Conservation (phyloP, 2,888 invertebrate species). For the Ecliptopera silaceata region DNA sequence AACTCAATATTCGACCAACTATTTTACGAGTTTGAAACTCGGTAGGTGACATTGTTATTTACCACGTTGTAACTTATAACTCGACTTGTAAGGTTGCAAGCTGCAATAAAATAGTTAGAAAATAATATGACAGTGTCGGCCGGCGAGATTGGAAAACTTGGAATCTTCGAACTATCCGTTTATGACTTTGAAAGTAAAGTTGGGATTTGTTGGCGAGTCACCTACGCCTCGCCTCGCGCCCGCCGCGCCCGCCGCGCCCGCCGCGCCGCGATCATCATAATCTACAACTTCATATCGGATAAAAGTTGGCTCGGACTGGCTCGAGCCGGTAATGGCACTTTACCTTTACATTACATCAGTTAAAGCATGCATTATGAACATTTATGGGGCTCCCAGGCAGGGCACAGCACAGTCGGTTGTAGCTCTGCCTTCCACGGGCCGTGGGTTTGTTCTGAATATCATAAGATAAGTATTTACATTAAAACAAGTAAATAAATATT, state of each 20-base stretch:
- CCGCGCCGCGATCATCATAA: slow-evolving; percentile 43
- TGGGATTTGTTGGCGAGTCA: slow-evolving; percentile 48
- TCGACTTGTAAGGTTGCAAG: slow-evolving; percentile 47
- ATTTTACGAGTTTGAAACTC: slow-evolving; percentile 37
- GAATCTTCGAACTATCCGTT: slow-evolving; percentile 46
- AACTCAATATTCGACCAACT: slow-evolving; percentile 35
- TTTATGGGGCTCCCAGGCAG: no score
- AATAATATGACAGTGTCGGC: slow-evolving; percentile 63
- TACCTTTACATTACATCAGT: background rate
- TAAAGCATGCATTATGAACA: no score
- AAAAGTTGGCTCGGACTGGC: slow-evolving; percentile 2
- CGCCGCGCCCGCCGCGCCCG: slow-evolving; percentile 10
- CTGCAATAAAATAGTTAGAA: slow-evolving; percentile 65
- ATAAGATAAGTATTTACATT: no score
- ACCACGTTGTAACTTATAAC: slow-evolving; percentile 27
- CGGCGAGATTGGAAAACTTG: slow-evolving; percentile 64
- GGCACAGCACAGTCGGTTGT: no score
- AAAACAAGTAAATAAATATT: no score
- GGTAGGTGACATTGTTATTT: slow-evolving; percentile 41
- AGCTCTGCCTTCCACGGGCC: no score
- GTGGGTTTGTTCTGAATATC: no score
- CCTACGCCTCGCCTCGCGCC: slow-evolving; percentile 35
- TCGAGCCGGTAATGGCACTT: slow-evolving; percentile 2
- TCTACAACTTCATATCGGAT: slow-evolving; percentile 14
- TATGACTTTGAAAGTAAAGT: slow-evolving; percentile 49